Conservation (phyloP, 2,888 invertebrate species). For the Polymixis flavicincta region DNA sequence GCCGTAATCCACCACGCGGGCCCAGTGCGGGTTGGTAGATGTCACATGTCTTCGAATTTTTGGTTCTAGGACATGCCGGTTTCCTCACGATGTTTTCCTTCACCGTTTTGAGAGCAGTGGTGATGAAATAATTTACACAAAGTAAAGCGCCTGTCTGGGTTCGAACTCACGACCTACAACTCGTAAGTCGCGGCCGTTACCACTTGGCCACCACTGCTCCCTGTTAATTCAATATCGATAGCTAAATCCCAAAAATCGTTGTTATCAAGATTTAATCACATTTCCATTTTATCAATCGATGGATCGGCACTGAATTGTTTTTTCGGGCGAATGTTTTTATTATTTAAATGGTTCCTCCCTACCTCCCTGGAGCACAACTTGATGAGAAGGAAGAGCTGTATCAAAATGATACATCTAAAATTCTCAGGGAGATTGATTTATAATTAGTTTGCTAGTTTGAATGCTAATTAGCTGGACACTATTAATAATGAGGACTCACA, state of each 20-base stretch:
- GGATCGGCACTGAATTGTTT: slow-evolving; percentile 49
- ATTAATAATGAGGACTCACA: slow-evolving; percentile 5
- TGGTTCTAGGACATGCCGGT: too few relatives aligned
- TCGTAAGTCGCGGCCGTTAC: too few relatives aligned
- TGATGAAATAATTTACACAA: too few relatives aligned
- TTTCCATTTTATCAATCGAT: slow-evolving; percentile 54
- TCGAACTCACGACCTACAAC: too few relatives aligned
- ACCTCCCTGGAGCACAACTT: slow-evolving; percentile 45
- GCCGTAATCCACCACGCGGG: too few relatives aligned
- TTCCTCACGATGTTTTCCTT: too few relatives aligned
- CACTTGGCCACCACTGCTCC: too few relatives aligned
- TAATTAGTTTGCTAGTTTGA: slow-evolving; percentile 23
- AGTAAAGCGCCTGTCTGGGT: too few relatives aligned
- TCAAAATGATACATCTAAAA: slow-evolving; percentile 24
- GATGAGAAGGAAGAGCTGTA: slow-evolving; percentile 32
- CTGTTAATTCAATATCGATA: slow-evolving; percentile 33
- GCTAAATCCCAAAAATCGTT: slow-evolving; percentile 17
- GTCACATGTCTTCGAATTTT: too few relatives aligned
- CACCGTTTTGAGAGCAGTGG: too few relatives aligned
- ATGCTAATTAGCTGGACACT: slow-evolving; percentile 2
- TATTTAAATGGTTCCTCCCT: slow-evolving; percentile 57
- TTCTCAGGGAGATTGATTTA: slow-evolving; percentile 31
- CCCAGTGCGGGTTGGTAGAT: too few relatives aligned
- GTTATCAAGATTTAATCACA: slow-evolving; percentile 41
- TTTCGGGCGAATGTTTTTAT: slow-evolving; percentile 61